Percentiles rank a stretch among this genome's conserved stretches.
Evolutionary conservation across 2,888 invertebrate genomes (phyloP).

Genomic region (Caenorhabditis parvicauda): DNA sequence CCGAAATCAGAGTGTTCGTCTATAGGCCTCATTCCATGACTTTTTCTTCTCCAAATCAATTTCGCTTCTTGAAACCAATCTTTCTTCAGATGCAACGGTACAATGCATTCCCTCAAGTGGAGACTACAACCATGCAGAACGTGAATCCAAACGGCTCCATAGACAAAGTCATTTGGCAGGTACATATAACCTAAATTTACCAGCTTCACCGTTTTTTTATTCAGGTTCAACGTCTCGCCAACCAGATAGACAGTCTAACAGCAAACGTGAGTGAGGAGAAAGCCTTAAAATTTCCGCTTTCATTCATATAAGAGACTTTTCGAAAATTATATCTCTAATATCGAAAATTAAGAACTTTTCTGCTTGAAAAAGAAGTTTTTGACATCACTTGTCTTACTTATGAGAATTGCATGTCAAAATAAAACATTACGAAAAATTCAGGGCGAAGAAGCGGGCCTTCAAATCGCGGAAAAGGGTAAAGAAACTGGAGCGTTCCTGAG

Average conservation of each 20-base stretch:
- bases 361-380: background rate
- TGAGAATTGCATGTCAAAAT: background rate
- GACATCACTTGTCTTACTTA: background rate
- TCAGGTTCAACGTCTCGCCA: conserved; percentile 10
- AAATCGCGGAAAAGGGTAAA: conserved; percentile 29
- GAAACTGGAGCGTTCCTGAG: conserved; percentile 24
- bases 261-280: conserved; percentile 12
- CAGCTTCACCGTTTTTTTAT: background rate
- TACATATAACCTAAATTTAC: conserved; percentile 4
- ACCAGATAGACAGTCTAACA: conserved; percentile 16
- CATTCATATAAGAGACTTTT: too few species aligned
- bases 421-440: conserved; percentile 12
- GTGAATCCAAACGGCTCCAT: conserved; percentile 42
- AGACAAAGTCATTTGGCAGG: conserved; percentile 44
- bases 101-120: too few species aligned
- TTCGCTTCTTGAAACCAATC: too few species aligned
- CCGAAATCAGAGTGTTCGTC: too few species aligned
- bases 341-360: background rate
- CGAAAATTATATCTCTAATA: too few species aligned
- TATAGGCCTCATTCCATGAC: too few species aligned
- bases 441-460: conserved; percentile 26
- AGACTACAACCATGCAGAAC: conserved; percentile 14
- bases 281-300: background rate
- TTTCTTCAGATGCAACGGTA: too few species aligned
- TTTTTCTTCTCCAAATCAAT: too few species aligned